Conservation (phyloP, 2,797 vertebrate species). For the Anas flavirostris region DNA sequence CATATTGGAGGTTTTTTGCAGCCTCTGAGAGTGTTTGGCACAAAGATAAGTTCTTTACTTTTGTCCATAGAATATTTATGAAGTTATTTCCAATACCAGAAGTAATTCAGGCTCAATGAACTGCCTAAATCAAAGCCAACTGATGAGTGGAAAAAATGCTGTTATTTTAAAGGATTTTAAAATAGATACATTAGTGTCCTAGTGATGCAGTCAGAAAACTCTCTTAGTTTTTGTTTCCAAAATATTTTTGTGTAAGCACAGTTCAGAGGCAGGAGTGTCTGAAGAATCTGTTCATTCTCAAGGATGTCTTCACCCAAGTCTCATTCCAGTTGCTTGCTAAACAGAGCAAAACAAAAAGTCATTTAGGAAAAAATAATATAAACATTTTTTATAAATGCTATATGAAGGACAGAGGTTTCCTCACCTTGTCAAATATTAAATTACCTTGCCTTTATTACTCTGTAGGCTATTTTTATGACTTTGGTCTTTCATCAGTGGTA, state of each 20-base stretch:
- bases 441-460: conserved; percentile 63
- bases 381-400: conserved; percentile 27
- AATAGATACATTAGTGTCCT: neutral
- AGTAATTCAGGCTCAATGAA: conserved; percentile 10
- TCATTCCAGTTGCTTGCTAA: conserved; percentile 70
- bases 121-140: neutral
- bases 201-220: neutral
- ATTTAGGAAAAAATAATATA: conserved; percentile 13
- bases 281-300: conserved; percentile 63
- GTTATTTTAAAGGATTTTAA: neutral
- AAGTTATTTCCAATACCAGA: neutral
- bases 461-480: conserved; percentile 46
- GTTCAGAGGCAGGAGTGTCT: conserved; percentile 33
- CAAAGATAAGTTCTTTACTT: accelerated
- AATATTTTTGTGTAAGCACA: conserved; percentile 46
- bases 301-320: conserved; percentile 53
- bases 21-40: neutral
- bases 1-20: neutral
- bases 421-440: conserved; percentile 39
- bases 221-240: conserved; percentile 58
- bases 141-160: neutral
- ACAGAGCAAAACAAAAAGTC: conserved; percentile 34
- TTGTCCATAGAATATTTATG: neutral
- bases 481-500: conserved; percentile 43
- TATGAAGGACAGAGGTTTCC: conserved; percentile 51